A percentile compares a stretch with the other conserved stretches of the same genome.
phyloP scores from a whole-genome alignment of 2,797 vertebrate genomes.

The Xyrichtys novacula region DNA sequence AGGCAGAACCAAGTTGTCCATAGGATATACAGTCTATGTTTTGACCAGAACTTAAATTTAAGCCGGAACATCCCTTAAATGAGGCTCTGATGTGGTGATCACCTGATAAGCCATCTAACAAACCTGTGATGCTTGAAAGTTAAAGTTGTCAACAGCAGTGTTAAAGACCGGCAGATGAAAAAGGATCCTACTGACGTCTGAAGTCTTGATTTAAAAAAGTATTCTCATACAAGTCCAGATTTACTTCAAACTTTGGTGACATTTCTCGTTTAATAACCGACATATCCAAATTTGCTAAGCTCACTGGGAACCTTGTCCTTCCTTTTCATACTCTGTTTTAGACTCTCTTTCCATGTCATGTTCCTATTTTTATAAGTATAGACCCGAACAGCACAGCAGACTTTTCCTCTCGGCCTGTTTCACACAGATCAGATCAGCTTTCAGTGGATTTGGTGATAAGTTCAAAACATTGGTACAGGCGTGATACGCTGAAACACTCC shows the following conservation, averaged over 20 bases:
- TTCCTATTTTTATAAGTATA: conserved; percentile 61
- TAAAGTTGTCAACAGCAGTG: too few relatives aligned
- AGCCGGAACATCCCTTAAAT: too few relatives aligned
- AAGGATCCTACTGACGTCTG: too few relatives aligned
- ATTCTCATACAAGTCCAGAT: not conserved
- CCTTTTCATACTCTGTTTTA: conserved; percentile 44
- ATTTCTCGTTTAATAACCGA: not conserved
- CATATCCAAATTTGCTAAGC: conserved; percentile 7
- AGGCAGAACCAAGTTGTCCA: too few relatives aligned
- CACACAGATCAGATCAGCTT: conserved; percentile 41
- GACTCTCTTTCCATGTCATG: conserved; percentile 45
- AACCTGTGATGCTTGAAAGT: too few relatives aligned
- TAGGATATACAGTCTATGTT: too few relatives aligned
- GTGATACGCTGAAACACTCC: conserved; percentile 20
- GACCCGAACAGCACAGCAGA: conserved; percentile 27
- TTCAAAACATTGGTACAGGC: conserved; percentile 29
- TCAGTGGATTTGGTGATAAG: conserved; percentile 36
- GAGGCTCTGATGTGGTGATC: too few relatives aligned
- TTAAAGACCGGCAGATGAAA: too few relatives aligned
- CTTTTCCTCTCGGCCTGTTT: conserved; percentile 38
- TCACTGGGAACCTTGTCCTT: conserved; percentile 13
- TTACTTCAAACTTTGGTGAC: not conserved
- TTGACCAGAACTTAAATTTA: too few relatives aligned
- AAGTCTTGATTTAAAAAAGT: too few relatives aligned
- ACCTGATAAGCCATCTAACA: too few relatives aligned